Percentiles rank a stretch among this genome's conserved stretches.
phyloP scores from a whole-genome alignment of 2,888 invertebrate genomes.

The Diaphora mendica region DNA sequence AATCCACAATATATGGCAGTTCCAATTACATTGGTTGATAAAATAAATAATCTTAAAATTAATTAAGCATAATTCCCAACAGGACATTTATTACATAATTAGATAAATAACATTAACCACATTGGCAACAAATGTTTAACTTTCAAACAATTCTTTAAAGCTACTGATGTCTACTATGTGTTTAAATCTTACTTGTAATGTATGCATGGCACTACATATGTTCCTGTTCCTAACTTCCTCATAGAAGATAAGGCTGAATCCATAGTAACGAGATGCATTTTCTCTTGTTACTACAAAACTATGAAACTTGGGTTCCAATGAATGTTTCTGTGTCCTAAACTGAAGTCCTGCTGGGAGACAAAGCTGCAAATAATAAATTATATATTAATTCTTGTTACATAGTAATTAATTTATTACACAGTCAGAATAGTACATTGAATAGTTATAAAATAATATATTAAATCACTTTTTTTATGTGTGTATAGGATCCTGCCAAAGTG shows the following conservation, averaged over 20 bases:
- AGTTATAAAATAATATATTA: background rate
- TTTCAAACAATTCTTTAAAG: background rate
- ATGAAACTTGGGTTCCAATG: constrained; percentile 95
- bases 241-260: constrained; percentile 97
- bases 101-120: background rate
- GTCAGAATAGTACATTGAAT: background rate
- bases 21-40: too few relatives aligned
- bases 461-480: background rate
- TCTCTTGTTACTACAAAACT: constrained; percentile 98
- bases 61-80: too few relatives aligned
- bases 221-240: constrained; percentile 97
- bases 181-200: constrained; percentile 89
- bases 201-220: constrained; percentile 98
- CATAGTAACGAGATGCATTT: constrained; percentile 97
- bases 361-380: constrained; percentile 88
- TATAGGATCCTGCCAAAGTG: too few relatives aligned
- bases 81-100: background rate
- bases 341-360: constrained; percentile 97
- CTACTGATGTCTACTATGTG: background rate
- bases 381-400: background rate
- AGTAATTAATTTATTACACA: background rate
- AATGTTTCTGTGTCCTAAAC: constrained; percentile 97
- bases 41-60: background rate
- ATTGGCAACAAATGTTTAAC: background rate
- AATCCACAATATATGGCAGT: too few relatives aligned